These are phyloP conservation scores for Nephrotoma guestfalica DNA, from an alignment of 2,888 invertebrate genomes.

Conservation along the genomic window DNA sequence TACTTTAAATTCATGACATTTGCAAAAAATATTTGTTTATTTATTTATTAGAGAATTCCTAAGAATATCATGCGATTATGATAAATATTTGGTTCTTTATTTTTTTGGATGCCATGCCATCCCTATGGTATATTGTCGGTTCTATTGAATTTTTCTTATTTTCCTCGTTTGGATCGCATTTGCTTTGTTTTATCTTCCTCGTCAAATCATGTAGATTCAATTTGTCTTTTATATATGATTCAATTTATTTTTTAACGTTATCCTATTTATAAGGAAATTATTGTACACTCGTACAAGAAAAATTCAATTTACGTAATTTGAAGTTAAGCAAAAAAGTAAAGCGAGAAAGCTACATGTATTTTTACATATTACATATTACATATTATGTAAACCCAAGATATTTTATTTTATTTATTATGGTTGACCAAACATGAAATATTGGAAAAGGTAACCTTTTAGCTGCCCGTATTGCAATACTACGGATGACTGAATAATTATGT, in stretches of 20 bases:
- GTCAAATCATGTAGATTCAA: neutral
- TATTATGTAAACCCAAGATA: no score
- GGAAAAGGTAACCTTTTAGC: neutral
- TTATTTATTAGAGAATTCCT: neutral
- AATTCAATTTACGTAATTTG: neutral
- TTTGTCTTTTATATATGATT: neutral
- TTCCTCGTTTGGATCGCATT: neutral
- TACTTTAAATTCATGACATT: neutral
- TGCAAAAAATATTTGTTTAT: neutral
- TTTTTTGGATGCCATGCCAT: neutral
- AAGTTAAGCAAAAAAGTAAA: no score
- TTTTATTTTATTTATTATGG: neutral
- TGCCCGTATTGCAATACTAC: neutral
- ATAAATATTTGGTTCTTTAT: neutral
- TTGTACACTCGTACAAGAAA: neutral
- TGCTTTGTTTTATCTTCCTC: neutral
- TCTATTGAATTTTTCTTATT: neutral
- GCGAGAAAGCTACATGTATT: no score
- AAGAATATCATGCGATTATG: neutral
- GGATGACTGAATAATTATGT: neutral
- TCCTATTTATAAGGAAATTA: neutral
- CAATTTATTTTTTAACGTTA: neutral
- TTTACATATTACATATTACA: no score
- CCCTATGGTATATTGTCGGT: neutral
- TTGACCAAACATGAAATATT: neutral